Conservation (phyloP, 2,797 vertebrate genomes). For the Leuciscus waleckii region DNA sequence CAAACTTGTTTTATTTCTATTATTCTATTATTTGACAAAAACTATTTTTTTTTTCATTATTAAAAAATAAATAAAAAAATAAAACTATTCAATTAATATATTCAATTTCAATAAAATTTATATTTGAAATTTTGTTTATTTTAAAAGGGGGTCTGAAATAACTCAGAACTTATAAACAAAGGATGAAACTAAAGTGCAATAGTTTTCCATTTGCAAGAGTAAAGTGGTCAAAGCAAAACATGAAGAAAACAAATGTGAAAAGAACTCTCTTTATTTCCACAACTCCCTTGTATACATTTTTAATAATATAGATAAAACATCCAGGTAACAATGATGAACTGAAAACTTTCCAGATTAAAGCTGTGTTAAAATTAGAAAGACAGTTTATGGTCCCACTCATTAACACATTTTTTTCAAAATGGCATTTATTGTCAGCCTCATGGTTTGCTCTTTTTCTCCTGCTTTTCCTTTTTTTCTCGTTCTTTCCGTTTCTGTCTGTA, state of each 20-base stretch:
- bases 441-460: slow-evolving; percentile 62
- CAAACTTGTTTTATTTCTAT: background rate
- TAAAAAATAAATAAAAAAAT: too few relatives aligned
- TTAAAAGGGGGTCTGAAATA: background rate
- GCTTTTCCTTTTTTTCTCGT: slow-evolving; percentile 68
- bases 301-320: background rate
- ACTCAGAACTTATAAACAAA: background rate
- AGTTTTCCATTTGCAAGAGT: background rate
- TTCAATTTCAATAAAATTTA: background rate
- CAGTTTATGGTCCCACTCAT: slow-evolving; percentile 1
- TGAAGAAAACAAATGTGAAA: background rate
- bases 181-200: background rate
- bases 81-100: background rate
- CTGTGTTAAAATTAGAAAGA: background rate
- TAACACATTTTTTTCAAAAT: background rate
- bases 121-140: background rate
- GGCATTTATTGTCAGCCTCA: slow-evolving; percentile 38
- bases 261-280: background rate
- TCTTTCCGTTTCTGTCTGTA: slow-evolving; percentile 75
- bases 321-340: background rate
- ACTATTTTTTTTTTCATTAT: too few relatives aligned
- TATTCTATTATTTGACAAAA: too few relatives aligned
- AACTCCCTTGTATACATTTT: background rate
- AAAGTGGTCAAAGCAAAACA: background rate
- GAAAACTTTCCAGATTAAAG: background rate